These are phyloP conservation scores for Caenorhabditis remanei DNA, from an alignment of 1,140 invertebrate species.

Conservation along the genomic window DNA sequence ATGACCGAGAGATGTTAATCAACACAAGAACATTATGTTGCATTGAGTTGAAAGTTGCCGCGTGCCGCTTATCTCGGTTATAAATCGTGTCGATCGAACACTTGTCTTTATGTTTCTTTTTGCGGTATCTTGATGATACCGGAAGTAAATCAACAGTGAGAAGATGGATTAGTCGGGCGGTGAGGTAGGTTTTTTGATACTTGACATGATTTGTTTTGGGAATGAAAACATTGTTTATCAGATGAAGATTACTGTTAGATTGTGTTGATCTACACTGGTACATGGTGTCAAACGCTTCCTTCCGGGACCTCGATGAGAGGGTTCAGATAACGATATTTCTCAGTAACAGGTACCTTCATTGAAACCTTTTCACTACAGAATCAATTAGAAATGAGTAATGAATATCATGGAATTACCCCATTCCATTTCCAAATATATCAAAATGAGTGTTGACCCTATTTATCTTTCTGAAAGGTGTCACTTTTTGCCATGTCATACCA, in stretches of 20 bases:
- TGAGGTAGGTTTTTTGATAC: conserved; percentile 20
- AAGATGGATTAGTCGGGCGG: conserved; percentile 1
- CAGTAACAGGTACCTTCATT: no score
- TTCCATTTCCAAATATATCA: not conserved
- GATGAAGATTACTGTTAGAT: not conserved
- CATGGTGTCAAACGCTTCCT: no score
- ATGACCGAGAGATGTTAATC: conserved; percentile 32
- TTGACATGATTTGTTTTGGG: not conserved
- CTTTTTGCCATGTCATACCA: conserved; percentile 42
- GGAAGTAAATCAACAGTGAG: conserved; percentile 20
- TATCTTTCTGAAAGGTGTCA: conserved; percentile 27
- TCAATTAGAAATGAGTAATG: not conserved
- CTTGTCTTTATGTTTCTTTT: conserved; percentile 44
- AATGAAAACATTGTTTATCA: not conserved
- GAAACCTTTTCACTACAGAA: not conserved
- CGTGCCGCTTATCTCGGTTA: conserved; percentile 23
- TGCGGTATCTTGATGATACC: conserved; percentile 50
- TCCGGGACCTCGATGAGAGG: no score
- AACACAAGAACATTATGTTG: not conserved
- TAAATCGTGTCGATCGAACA: conserved; percentile 7
- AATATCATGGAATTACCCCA: not conserved
- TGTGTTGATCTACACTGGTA: no score
- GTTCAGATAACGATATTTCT: no score
- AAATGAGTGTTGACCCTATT: conserved; percentile 38
- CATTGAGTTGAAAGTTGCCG: conserved; percentile 37